Conservation (phyloP, 2,113 vertebrate species). For the Romanogobio albipinnatus region DNA sequence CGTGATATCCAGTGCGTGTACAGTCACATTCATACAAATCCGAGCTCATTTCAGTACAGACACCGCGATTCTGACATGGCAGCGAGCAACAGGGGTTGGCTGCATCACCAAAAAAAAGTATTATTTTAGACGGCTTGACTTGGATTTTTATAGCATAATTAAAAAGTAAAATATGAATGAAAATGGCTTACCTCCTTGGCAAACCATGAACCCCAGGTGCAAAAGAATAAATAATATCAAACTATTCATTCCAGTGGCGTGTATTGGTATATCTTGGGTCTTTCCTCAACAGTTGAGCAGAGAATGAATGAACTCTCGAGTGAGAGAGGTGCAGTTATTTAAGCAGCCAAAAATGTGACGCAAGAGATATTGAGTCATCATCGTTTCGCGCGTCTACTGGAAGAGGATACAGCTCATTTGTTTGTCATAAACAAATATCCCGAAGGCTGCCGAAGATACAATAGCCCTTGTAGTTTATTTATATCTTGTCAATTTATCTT, state of each 20-base stretch:
- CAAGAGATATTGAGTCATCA: background rate
- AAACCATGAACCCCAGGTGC: constrained; percentile 64
- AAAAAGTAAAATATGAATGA: background rate
- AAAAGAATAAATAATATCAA: constrained; percentile 58
- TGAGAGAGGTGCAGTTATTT: constrained; percentile 43
- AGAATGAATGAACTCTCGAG: constrained; percentile 35
- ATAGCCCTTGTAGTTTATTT: background rate
- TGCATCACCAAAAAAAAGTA: constrained; percentile 59
- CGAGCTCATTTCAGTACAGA: constrained; percentile 79
- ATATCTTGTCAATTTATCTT: background rate
- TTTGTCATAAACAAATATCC: background rate
- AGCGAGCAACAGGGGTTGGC: constrained; percentile 91
- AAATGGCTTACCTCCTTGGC: constrained; percentile 68
- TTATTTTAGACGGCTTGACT: background rate
- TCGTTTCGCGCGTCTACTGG: background rate
- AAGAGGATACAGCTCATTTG: background rate
- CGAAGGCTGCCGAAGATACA: background rate
- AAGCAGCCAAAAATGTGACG: constrained; percentile 11
- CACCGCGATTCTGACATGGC: constrained; percentile 91
- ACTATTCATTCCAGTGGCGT: constrained; percentile 67
- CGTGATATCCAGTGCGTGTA: constrained; percentile 88
- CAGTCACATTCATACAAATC: constrained; percentile 91
- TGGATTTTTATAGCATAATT: background rate
- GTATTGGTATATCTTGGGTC: background rate
- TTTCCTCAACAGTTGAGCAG: background rate